phyloP scores from a whole-genome alignment of 2,113 vertebrate genomes.

The Cisticola juncidis region DNA sequence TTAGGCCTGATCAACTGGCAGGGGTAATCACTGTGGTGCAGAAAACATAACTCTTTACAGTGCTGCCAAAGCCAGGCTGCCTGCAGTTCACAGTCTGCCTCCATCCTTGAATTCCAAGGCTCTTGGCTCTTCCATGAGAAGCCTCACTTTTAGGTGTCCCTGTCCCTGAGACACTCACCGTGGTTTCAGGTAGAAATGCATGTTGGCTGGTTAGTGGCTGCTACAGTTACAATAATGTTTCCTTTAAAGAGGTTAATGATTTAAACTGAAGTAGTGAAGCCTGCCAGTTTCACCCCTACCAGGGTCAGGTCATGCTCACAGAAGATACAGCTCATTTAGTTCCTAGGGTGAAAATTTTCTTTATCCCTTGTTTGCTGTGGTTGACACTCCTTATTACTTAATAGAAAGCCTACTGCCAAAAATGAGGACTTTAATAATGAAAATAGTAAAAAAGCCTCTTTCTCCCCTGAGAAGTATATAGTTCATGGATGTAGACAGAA shows the following conservation, averaged over 20 bases:
- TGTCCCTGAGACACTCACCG: not conserved
- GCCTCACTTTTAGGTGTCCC: not conserved
- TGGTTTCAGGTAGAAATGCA: not conserved
- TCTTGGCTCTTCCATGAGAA: not conserved
- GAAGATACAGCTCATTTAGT: accelerated
- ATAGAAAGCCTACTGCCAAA: not conserved
- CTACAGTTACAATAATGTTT: not conserved
- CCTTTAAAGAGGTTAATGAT: not conserved
- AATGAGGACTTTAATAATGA: not conserved
- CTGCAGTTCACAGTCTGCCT: not conserved
- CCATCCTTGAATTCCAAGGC: not conserved
- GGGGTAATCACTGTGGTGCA: not conserved
- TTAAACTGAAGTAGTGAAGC: not conserved
- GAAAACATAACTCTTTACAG: not conserved
- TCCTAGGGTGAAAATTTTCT: not conserved
- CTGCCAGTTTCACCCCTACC: not conserved
- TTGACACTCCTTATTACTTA: not conserved
- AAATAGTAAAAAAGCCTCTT: not conserved
- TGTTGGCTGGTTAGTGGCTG: not conserved
- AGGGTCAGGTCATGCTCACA: accelerated
- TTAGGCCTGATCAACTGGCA: not conserved
- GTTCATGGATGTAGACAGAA: not conserved
- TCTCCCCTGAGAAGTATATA: not conserved
- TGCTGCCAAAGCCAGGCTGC: not conserved
- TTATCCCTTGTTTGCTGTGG: not conserved